These are phyloP conservation scores for Schizopygopsis pylzovi DNA, from an alignment of 2,797 vertebrate genomes.

Conservation along the genomic window DNA sequence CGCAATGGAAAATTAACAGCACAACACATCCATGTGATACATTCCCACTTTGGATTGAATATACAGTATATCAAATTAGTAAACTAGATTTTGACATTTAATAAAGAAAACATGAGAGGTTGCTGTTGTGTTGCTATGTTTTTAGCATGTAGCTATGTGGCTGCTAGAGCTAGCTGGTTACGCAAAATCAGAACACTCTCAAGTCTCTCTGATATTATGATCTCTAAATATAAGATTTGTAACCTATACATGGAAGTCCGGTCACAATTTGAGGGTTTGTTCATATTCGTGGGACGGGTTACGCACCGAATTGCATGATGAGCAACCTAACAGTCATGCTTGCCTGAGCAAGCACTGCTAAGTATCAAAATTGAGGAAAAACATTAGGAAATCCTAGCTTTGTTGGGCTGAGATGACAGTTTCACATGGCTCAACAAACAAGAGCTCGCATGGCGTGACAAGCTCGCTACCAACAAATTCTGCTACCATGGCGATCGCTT, in stretches of 20 bases:
- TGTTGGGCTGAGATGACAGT: conserved; percentile 43
- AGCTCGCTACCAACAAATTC: conserved; percentile 59
- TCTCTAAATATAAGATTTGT: neutral
- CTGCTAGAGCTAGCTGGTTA: neutral
- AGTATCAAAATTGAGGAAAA: conserved; percentile 34
- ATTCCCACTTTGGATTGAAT: neutral
- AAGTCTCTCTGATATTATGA: neutral
- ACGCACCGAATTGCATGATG: neutral
- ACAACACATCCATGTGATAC: neutral
- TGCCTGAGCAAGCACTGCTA: neutral
- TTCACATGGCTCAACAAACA: conserved; percentile 57
- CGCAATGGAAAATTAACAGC: conserved; percentile 5
- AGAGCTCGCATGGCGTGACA: conserved; percentile 59
- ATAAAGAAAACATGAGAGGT: too few species aligned
- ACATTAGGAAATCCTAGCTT: conserved; percentile 36
- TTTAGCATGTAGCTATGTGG: neutral
- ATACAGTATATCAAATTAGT: neutral
- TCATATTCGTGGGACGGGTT: neutral
- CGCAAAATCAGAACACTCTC: neutral
- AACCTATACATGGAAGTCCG: neutral
- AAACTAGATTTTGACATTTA: neutral
- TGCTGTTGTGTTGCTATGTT: neutral
- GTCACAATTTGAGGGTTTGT: neutral
- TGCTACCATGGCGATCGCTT: conserved; percentile 51
- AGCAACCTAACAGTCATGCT: neutral